These are phyloP conservation scores for Lanistes nyassanus DNA, from an alignment of 1,140 invertebrate species.

Conservation along the genomic window DNA sequence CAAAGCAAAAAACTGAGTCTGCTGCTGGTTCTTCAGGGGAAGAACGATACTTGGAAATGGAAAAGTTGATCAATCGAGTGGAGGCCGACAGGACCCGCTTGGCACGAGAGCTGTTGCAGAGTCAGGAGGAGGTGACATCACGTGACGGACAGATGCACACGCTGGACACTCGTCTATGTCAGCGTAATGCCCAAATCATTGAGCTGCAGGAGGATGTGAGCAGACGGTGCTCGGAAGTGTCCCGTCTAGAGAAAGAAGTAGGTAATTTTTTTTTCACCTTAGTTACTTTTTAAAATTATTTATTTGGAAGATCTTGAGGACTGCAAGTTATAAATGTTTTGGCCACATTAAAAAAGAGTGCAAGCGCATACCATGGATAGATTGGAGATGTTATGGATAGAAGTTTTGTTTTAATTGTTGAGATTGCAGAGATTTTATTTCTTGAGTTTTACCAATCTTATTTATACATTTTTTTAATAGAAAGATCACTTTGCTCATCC, in stretches of 20 bases:
- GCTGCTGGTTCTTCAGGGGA: constrained; percentile 36
- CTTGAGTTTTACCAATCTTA: too few species aligned
- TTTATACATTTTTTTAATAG: too few species aligned
- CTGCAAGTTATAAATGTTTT: too few species aligned
- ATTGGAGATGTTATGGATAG: too few species aligned
- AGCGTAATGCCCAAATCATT: constrained; percentile 56
- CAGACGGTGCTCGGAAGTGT: constrained; percentile 47
- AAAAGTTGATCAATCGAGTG: constrained; percentile 38
- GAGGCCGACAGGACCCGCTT: constrained; percentile 46
- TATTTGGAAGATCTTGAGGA: too few species aligned
- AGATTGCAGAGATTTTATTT: too few species aligned
- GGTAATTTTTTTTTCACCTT: not conserved
- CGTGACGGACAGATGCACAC: constrained; percentile 47
- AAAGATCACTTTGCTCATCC: too few species aligned
- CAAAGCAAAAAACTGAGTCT: not conserved
- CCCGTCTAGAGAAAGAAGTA: constrained; percentile 56
- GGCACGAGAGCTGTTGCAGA: constrained; percentile 35
- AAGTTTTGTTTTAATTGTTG: too few species aligned
- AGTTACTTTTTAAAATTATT: too few species aligned
- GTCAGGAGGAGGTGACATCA: constrained; percentile 42
- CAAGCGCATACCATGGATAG: too few species aligned
- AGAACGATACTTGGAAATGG: constrained; percentile 47
- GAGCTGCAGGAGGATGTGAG: constrained; percentile 59
- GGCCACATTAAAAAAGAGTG: too few species aligned
- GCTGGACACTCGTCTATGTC: constrained; percentile 51